These are phyloP conservation scores for Apodemia hepburni DNA, from an alignment of 2,888 invertebrate genomes.

Conservation along the genomic window DNA sequence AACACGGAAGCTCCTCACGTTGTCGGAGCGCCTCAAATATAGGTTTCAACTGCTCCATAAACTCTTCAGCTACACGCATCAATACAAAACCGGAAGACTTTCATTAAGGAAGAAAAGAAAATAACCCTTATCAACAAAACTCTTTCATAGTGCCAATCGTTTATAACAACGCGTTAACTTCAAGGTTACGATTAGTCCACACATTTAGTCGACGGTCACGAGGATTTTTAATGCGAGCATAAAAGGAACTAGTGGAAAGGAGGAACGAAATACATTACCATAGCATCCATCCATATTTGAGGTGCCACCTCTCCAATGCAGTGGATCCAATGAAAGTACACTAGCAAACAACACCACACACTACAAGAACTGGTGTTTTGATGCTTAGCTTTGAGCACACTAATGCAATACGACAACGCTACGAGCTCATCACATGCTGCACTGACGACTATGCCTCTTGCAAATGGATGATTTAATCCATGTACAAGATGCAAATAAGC, in stretches of 20 bases:
- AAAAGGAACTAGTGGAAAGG: conserved; percentile 66
- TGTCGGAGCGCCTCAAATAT: conserved; percentile 96
- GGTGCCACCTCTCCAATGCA: conserved; percentile 79
- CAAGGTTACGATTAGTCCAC: conserved; percentile 66
- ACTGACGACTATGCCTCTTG: conserved; percentile 69
- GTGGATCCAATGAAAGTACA: conserved; percentile 69
- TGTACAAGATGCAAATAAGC: conserved; percentile 69
- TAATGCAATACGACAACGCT: conserved; percentile 76
- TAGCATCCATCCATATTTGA: conserved; percentile 69
- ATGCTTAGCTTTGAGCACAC: conserved; percentile 75
- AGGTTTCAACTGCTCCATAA: conserved; percentile 97
- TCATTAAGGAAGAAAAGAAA: conserved; percentile 57
- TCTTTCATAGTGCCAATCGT: conserved; percentile 78
- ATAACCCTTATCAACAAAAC: conserved; percentile 44
- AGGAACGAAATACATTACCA: conserved; percentile 74
- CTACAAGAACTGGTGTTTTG: conserved; percentile 73
- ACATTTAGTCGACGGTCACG: conserved; percentile 61
- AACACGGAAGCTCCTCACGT: conserved; percentile 94
- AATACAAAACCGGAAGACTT: conserved; percentile 70
- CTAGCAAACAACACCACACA: conserved; percentile 75
- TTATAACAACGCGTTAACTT: conserved; percentile 57
- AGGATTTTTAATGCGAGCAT: conserved; percentile 49
- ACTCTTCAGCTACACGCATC: conserved; percentile 91
- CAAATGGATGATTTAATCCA: conserved; percentile 67
- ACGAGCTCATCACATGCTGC: conserved; percentile 77